These are phyloP conservation scores for Gymnarchus niloticus DNA, from an alignment of 2,113 vertebrate species.

Conservation along the genomic window DNA sequence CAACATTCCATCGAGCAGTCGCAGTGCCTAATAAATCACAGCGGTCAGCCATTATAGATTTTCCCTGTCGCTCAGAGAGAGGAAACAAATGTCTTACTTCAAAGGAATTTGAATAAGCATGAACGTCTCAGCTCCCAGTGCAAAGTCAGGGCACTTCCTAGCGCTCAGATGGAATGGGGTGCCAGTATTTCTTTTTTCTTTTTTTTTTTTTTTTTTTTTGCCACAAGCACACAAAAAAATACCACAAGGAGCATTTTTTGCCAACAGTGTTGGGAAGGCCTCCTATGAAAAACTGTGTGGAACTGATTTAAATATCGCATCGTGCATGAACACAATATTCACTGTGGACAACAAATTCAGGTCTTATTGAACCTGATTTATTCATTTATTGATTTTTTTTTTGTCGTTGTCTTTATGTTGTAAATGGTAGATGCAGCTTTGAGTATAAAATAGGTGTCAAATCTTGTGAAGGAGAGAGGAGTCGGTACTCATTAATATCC, in stretches of 20 bases:
- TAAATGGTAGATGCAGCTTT: not conserved
- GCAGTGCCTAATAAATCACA: not conserved
- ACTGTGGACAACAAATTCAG: not conserved
- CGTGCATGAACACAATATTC: not conserved
- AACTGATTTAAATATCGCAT: not conserved
- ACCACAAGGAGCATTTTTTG: not conserved
- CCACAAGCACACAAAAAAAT: not conserved
- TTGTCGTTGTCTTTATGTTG: not conserved
- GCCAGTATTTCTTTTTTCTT: not conserved
- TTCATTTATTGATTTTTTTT: not conserved
- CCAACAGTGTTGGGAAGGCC: not conserved
- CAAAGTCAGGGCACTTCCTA: not conserved
- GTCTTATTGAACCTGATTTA: not conserved
- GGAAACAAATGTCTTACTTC: not conserved
- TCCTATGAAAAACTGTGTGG: not conserved
- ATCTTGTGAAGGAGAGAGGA: not conserved
- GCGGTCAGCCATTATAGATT: not conserved
- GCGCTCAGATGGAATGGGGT: not conserved
- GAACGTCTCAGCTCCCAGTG: not conserved
- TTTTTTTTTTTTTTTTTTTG: not conserved
- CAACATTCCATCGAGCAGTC: not conserved
- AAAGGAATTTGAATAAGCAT: not conserved
- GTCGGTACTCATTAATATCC: not conserved
- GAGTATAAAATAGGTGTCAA: not conserved
- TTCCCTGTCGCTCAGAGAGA: not conserved